Base-by-base conservation (phyloP, 2,888 invertebrate species). In the Resseliella maxima region DNA sequence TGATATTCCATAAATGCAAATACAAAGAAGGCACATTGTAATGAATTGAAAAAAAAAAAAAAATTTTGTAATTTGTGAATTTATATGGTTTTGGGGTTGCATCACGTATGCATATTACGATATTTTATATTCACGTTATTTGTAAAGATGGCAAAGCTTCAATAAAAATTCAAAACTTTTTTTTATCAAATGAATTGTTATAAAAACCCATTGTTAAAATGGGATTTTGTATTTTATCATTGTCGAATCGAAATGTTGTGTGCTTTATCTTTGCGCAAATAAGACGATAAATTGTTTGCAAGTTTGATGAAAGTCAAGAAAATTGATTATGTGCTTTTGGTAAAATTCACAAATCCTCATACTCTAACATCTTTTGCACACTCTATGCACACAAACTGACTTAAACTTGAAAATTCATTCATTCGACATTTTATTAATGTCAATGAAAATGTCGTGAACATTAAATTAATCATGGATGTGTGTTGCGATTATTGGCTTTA, bases 401-500 rank as follows among this genome's bases (percentile, higher is more conserved):
- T 2, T 10, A 3, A 6, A 3, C 18, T 8, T 50, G 10, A 41
- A 59, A 24, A 15, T 15, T 5, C 35, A 31, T 24, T 59, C 72
- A 72, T 18, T 72, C 31, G 24, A 24, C 3, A 72, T 72, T 72
- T 72, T 72, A 72, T 72, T 31, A 72, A 72, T 72, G 72, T 72
- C 72, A 72, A 31, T 72, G 35, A 72, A 72, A 31, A 15, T 72
- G 31, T 15, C 72, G 72, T 72, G 27, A 31, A 72, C 72, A 72
- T 72, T 72, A 35, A 31, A 31, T 72, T 72, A 72, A 72, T 72
- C 72, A 72, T 31, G 72, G 31, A 72, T 72, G 72, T n/a, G n/a
- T 72, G 27, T 35, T 18, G 27, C 72, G 27, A 31, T 72, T 72
- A 12, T 31, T 72, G 27, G 59, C 59, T 24, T 59, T 50, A 18